Evolutionary conservation across 2,888 invertebrate species (phyloP).

Genomic region (Pammene fasciana): DNA sequence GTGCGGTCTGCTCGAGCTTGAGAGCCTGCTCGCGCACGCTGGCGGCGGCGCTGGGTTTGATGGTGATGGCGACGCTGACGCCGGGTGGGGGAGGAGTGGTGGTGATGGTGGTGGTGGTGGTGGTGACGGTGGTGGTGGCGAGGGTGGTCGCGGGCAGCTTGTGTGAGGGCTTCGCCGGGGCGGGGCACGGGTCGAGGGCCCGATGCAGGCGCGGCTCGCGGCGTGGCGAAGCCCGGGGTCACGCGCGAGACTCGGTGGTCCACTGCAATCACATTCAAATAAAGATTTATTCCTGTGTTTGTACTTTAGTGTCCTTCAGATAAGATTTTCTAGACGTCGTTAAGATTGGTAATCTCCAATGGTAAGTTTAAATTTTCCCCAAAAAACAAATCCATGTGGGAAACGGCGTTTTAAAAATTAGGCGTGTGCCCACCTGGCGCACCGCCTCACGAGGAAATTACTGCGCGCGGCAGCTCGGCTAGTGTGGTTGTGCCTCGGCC

Average conservation of each 20-base stretch:
- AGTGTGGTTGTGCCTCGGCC: too few species aligned
- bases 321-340: too few species aligned
- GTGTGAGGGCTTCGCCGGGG: conserved; percentile 32
- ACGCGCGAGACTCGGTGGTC: conserved; percentile 74
- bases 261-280: conserved; percentile 53
- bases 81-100: conserved; percentile 35
- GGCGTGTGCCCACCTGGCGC: too few species aligned
- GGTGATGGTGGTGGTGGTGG: conserved; percentile 43
- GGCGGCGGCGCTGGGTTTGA: conserved; percentile 45
- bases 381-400: too few species aligned
- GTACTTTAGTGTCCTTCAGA: too few species aligned
- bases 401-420: too few species aligned
- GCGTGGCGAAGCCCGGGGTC: conserved; percentile 70
- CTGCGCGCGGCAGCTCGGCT: too few species aligned
- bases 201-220: conserved; percentile 47
- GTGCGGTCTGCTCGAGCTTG: conserved; percentile 41
- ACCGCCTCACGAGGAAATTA: too few species aligned
- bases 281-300: too few species aligned
- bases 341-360: too few species aligned
- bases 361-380: too few species aligned
- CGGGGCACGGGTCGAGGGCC: conserved; percentile 40
- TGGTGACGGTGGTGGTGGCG: conserved; percentile 44
- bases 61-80: conserved; percentile 48
- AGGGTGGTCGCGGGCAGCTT: conserved; percentile 15
- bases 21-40: conserved; percentile 44